phyloP scores from a whole-genome alignment of 2,888 invertebrate genomes.

The Lasioglossum oenotherae region DNA sequence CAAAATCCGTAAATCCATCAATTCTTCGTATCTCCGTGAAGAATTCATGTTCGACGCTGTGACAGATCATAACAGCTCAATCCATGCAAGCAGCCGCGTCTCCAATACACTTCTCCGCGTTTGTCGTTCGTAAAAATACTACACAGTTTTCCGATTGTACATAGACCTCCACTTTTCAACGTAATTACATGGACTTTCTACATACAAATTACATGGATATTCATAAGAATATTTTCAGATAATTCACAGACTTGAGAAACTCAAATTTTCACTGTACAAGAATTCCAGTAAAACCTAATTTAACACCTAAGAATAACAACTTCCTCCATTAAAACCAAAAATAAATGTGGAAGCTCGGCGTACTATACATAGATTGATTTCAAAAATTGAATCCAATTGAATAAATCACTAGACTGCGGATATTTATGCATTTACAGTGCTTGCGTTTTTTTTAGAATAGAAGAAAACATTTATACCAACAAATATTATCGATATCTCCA shows the following conservation, averaged over 20 bases:
- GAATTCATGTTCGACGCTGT: neutral
- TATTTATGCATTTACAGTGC: no score
- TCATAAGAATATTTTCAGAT: neutral
- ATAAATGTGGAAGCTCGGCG: neutral
- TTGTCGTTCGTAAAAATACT: neutral
- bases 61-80: neutral
- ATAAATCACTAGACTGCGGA: neutral
- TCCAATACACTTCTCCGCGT: neutral
- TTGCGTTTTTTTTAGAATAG: no score
- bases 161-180: neutral
- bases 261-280: neutral
- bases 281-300: no score
- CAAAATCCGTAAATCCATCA: slow-evolving; percentile 10
- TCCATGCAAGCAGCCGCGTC: neutral
- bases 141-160: neutral
- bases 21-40: slow-evolving; percentile 1
- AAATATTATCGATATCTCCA: no score
- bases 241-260: neutral
- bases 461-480: no score
- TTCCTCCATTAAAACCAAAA: neutral
- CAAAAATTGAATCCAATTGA: neutral
- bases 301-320: no score
- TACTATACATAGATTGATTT: no score
- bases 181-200: neutral
- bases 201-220: neutral